Percentiles rank a stretch among this genome's conserved stretches.
These are phyloP conservation scores for Brotogeris chrysoptera DNA, from an alignment of 2,797 vertebrate species.

Conservation along the genomic window DNA sequence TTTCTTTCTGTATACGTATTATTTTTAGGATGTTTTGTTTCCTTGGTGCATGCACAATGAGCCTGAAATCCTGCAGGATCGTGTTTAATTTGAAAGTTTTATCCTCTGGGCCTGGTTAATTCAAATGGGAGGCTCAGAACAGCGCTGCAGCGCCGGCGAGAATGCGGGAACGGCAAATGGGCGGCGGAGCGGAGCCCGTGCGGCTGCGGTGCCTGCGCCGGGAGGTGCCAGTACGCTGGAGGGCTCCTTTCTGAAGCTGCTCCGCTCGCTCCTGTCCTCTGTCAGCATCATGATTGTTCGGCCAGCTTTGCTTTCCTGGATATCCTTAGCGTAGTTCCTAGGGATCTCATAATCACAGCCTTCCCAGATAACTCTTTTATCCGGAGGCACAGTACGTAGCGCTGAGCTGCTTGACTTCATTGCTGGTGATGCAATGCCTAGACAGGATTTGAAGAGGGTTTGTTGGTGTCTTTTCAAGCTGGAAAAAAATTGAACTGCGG, in stretches of 20 bases:
- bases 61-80: constrained; percentile 95
- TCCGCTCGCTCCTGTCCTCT: not conserved
- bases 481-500: not conserved
- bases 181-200: not conserved
- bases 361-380: not conserved
- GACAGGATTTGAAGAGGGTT: not conserved
- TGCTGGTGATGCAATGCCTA: not conserved
- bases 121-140: constrained; percentile 86
- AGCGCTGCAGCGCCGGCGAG: constrained; percentile 48
- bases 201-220: not conserved
- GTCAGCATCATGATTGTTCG: not conserved
- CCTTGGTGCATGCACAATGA: constrained; percentile 94
- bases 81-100: constrained; percentile 98
- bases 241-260: not conserved
- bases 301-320: not conserved
- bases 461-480: not conserved
- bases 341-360: not conserved
- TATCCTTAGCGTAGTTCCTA: not conserved
- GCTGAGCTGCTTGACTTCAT: not conserved
- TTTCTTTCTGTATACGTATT: constrained; percentile 89
- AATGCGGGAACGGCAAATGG: constrained; percentile 19
- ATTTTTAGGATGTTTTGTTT: constrained; percentile 99
- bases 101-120: constrained; percentile 99
- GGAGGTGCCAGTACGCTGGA: not conserved
- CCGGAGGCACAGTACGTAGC: fast-evolving